Evolutionary conservation across 2,888 invertebrate genomes (phyloP), one percentile per base, ranked within the genome.

Genomic region (Hypomecis atomaria): DNA sequence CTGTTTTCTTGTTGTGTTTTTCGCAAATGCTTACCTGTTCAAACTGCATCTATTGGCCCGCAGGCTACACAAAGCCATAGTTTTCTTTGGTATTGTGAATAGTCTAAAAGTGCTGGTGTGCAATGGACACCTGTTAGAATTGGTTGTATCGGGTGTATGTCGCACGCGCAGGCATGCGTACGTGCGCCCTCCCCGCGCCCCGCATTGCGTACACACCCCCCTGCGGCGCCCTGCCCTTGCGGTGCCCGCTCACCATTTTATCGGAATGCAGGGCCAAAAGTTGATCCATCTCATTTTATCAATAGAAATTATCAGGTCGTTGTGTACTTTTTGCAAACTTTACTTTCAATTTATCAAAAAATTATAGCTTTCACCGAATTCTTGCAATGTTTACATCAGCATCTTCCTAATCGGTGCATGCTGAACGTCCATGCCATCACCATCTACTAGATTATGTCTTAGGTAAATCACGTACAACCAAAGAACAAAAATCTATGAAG

Each of bases 141-240:
- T 83, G 73, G 82, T 83, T 83, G 82, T 84, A 83, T 79, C 81
- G 79, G 82, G 78, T 84, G 84, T 82, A 69, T 62, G 77, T 78
- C 84, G 86, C 87, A 88, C 89, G 89, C 89, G 88, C 86, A 85
- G 88, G 88, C 86, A 89, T 88, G 86, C 84, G 84, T 82, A 78
- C 81, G 77, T 74, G 77, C 72, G 74, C 67, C 62, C 64, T 57
- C 71, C 71, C 72, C 68, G 56, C 42, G 64, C 66, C 69, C 63
- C 71, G 69, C 71, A 45, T 57, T 70, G 70, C 72, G 68, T 49
- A 60, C 69, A 67, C 67, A 71, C 65, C 67, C 60, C 66, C 68
- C 61, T 53, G 62, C 70, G 52, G 69, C 63, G 58, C 64, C 70
- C 71, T 66, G 70, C 57, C 64, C 71, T 71, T 69, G 70, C 72